Evolutionary conservation across 2,797 vertebrate genomes (phyloP), one percentile per base, ranked within the genome.

Genomic region (Ctenosaura bakeri): DNA sequence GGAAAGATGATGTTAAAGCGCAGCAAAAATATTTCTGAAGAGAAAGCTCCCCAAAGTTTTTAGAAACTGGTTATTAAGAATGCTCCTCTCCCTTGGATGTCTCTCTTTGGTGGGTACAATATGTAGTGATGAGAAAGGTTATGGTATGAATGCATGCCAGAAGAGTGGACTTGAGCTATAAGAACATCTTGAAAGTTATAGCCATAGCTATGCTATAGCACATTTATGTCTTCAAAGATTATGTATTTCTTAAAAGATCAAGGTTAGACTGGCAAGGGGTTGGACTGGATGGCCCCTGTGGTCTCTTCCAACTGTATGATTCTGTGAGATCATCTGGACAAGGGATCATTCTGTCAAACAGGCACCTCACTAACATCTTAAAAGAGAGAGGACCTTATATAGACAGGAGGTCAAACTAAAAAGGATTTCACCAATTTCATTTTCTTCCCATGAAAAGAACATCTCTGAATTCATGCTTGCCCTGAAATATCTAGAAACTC

Each of bases 401-500:
- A 73, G 42, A 29, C 26, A 52, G 4, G 62, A 89, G 26, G 6
- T 77, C 0, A 0, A 46, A 88, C 50, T 71, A 89, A 90, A 81
- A 88, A 56, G 10, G 78, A 50, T 4, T 54, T 9, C 0, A 91
- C 77, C 42, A 88, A 24, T 92, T 92, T 2, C 0, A 0, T 8
- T 24, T 56, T 77, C 88, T 62, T 64, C 12, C 42, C 24, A 16
- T n/a, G 1, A 50, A 88, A 79, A 46, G 74, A 85, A 42, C 1
- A 0, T 74, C 14, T 13, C 32, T 46, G 46, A 88, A 88, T 91
- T 88, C 22, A 22, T 82, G 32, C 89, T 91, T 20, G 13, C 90
- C 9, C 7, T 0, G 0, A 38, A 46, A 7, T 4, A 89, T 83
- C 83, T 66, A 29, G 50, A 92, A 86, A 22, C 0, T 0, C 66